These are phyloP conservation scores for Drosophila sp. DNA, from an alignment of 1,140 invertebrate genomes.

Conservation along the genomic window DNA sequence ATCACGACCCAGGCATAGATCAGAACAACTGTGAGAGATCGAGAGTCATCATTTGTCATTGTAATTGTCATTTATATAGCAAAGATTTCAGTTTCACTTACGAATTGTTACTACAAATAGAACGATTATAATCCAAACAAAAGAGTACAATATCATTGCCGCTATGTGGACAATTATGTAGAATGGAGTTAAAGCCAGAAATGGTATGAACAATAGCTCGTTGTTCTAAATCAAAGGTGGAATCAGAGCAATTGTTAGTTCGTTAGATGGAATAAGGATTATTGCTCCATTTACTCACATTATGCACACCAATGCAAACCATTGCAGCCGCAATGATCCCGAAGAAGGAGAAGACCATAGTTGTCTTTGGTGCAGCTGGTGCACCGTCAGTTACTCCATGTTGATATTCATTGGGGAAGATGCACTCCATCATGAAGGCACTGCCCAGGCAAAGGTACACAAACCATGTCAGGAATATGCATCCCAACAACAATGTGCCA, in stretches of 20 bases:
- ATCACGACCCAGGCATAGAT: slow-evolving; percentile 64
- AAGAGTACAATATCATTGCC: slow-evolving; percentile 40
- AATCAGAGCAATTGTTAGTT: not conserved
- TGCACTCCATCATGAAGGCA: slow-evolving; percentile 69
- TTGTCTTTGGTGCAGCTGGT: slow-evolving; percentile 63
- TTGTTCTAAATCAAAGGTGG: too few species aligned
- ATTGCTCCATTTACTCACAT: slow-evolving; percentile 46
- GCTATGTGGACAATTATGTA: slow-evolving; percentile 56
- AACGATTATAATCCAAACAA: slow-evolving; percentile 38
- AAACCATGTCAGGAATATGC: slow-evolving; percentile 69
- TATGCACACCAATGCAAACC: slow-evolving; percentile 63
- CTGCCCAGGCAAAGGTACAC: slow-evolving; percentile 58
- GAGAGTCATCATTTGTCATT: too few species aligned
- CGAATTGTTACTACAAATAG: slow-evolving; percentile 52
- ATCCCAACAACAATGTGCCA: slow-evolving; percentile 55
- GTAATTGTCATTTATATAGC: too few species aligned
- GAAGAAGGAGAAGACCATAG: slow-evolving; percentile 71
- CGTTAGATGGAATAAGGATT: not conserved
- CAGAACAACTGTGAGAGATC: slow-evolving; percentile 23
- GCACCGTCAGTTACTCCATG: not conserved
- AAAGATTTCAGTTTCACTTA: slow-evolving; percentile 31
- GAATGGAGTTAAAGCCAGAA: slow-evolving; percentile 51
- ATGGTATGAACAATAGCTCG: slow-evolving; percentile 62
- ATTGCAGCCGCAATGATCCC: slow-evolving; percentile 47
- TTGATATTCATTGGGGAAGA: slow-evolving; percentile 66